Percentiles rank a stretch among this genome's conserved stretches.
Conservation (phyloP, 2,113 vertebrate genomes). For the Carollia perspicillata region DNA sequence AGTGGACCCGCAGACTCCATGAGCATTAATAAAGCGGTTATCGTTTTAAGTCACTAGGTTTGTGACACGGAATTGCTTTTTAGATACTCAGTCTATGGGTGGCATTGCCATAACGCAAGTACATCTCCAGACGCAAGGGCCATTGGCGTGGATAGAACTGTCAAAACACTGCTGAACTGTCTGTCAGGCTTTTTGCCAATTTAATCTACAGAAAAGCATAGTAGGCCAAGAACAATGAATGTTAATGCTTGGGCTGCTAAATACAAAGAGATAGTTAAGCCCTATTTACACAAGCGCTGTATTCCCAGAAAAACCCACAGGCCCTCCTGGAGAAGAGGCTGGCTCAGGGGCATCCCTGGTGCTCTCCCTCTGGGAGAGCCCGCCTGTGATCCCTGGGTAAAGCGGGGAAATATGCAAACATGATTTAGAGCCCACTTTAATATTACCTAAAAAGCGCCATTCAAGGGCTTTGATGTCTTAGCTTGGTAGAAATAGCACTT, state of each 20-base stretch:
- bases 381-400: background rate
- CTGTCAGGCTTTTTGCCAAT: constrained; percentile 6
- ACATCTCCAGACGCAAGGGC: background rate
- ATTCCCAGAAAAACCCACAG: background rate
- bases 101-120: background rate
- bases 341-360: background rate
- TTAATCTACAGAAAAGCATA: constrained; percentile 21
- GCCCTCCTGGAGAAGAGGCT: background rate
- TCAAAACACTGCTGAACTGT: background rate
- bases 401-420: constrained; percentile 37
- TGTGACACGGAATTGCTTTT: constrained; percentile 42
- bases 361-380: background rate
- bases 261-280: constrained; percentile 29
- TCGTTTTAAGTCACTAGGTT: background rate
- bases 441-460: constrained; percentile 47
- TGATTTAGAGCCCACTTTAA: constrained; percentile 43
- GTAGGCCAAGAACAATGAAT: constrained; percentile 15
- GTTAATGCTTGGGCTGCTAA: constrained; percentile 1
- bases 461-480: constrained; percentile 50
- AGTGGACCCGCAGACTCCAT: background rate
- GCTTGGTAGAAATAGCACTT: constrained; percentile 55
- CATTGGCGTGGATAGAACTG: background rate
- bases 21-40: background rate
- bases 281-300: background rate
- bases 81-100: background rate